Evolutionary conservation across 2,888 invertebrate species (phyloP).

Genomic region (Ditula angustiorana): DNA sequence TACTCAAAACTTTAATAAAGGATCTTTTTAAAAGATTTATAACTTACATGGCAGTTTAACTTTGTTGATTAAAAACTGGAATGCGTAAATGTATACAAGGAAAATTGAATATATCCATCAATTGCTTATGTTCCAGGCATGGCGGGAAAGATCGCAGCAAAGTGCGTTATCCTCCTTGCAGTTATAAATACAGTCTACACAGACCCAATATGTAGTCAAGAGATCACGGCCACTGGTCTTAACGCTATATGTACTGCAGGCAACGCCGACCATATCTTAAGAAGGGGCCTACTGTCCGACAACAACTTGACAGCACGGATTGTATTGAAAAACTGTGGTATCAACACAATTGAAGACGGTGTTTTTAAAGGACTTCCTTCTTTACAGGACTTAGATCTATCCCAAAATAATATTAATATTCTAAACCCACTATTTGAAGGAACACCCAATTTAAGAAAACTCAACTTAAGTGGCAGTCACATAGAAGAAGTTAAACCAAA

Average conservation of each 20-base stretch:
- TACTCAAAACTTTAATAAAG: too few species aligned
- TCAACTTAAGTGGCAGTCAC: constrained; percentile 24
- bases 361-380: constrained; percentile 18
- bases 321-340: constrained; percentile 21
- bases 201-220: constrained; percentile 4
- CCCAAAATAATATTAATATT: constrained; percentile 1
- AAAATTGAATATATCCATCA: constrained; percentile 8
- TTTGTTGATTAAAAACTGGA: neutral
- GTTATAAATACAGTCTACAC: constrained; percentile 9
- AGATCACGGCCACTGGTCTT: constrained; percentile 5
- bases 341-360: constrained; percentile 14
- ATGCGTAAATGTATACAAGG: constrained; percentile 26
- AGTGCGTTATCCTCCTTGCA: neutral
- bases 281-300: constrained; percentile 21
- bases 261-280: neutral
- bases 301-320: constrained; percentile 12
- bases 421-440: constrained; percentile 1
- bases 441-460: constrained; percentile 21
- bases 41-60: too few species aligned
- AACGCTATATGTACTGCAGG: constrained; percentile 21
- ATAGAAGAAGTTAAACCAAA: constrained; percentile 19
- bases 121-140: constrained; percentile 22
- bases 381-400: constrained; percentile 26
- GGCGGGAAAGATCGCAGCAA: constrained; percentile 1
- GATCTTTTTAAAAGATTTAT: too few species aligned